phyloP scores from a whole-genome alignment of 1,140 invertebrate genomes.

The Trichonephila clavata region DNA sequence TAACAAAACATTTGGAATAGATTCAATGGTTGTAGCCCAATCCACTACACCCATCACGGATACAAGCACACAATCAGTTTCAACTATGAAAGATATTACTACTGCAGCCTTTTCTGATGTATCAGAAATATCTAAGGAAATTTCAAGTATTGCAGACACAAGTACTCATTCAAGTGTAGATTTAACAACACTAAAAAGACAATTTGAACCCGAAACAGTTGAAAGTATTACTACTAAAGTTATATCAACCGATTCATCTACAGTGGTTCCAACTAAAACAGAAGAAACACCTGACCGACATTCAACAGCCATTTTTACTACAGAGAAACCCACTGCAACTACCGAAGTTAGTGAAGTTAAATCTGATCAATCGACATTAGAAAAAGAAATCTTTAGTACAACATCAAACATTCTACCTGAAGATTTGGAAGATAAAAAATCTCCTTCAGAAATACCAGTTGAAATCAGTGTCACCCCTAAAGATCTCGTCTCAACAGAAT shows the following conservation, averaged over 20 bases:
- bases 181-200: not conserved
- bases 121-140: not conserved
- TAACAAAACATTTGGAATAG: conserved; percentile 31
- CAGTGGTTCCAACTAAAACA: not conserved
- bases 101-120: not conserved
- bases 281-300: not conserved
- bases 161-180: not conserved
- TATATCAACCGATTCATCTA: not conserved
- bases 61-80: not conserved
- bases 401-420: not conserved
- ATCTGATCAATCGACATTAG: not conserved
- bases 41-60: conserved; percentile 33
- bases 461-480: not conserved
- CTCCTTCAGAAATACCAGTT: not conserved
- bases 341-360: not conserved
- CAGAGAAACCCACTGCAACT: not conserved
- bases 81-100: not conserved
- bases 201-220: not conserved
- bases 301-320: not conserved
- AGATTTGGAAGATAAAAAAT: not conserved
- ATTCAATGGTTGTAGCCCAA: conserved; percentile 40
- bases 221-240: not conserved
- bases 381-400: not conserved
- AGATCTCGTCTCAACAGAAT: not conserved
- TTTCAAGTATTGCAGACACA: not conserved